Base-by-base conservation (phyloP, 2,113 vertebrate species). In the Pseudopipra pipra region DNA sequence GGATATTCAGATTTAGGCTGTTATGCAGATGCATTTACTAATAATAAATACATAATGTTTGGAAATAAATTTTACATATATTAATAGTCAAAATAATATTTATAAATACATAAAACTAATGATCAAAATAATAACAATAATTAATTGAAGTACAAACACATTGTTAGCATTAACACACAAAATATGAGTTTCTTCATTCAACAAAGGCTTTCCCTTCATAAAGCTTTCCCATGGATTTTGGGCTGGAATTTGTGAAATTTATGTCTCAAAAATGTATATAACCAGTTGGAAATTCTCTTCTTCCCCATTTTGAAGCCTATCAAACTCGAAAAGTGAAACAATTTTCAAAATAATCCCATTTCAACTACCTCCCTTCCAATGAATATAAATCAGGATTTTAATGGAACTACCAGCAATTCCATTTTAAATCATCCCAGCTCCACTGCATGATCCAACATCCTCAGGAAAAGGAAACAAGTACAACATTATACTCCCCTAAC, bases 111-210 rank as follows among this genome's bases (percentile, higher is more conserved):
- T 52, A 52, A 52, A 52, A 52, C 25, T 16, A 27, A 52, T 52
- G 3, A 56, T 10, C 6, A 46, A 30, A 65, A 30, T 19, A 54
- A 62, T 16, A 17, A 41, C 52, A 37, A 41, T 8, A 47, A 43
- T 33, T 22, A 6, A 18, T 49, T 56, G 0, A 23, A 81, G 37
- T 14, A 41, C 5, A 62, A 58, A 9, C 11, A 16, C 0, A 5
- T 3, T 33, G 8, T 8, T 39, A 39, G 8, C 74, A 82, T 52
- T 59, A 55, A 37, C 28, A 61, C 21, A 44, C 11, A 27, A 66
- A 87, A 30, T 12, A 4, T 1, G 7, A 63, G 6, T 12, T 47
- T 41, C 47, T 31, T 85, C 14, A 20, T 39, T 35, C 33, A 59
- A 46, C 7, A 58, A 58, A 63, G 23, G 25, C 2, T 44, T 46